Base-by-base conservation (phyloP, 2,797 vertebrate genomes). In the Leptodactylus fallax region DNA sequence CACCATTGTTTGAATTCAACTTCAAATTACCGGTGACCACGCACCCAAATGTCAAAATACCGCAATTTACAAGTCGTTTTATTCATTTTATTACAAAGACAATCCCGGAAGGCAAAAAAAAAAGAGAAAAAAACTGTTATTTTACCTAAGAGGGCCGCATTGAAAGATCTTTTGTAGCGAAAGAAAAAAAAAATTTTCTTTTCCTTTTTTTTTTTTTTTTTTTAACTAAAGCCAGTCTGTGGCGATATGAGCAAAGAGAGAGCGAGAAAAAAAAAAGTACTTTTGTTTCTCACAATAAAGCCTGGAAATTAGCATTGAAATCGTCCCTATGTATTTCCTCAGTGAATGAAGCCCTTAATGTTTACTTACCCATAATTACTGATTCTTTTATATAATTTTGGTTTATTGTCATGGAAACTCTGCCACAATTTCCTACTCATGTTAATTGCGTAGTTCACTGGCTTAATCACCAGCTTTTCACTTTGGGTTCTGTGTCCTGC, bases 321-420 rank as follows among this genome's bases (percentile, higher is more conserved):
- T 89, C 80, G 85, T 49, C 88, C 80, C 85, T 71, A 77, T 69
- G 84, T 83, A 82, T 89, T 86, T 85, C 79, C 79, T 79, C 81
- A 2, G n/a, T 83, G 85, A 86, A 89, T 71, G 85, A 85, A 89
- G 80, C 76, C 85, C 85, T 89, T 89, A 83, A 87, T 89, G 88
- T 89, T 89, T 89, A 87, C 88, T 89, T 89, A 86, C 74, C 88
- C 88, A 17, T 89, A 89, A 89, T 89, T 89, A 89, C 88, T 21
- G 85, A 89, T 89, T 89, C 88, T 89, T 89, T 89, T 89, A 71
- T 86, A 89, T 83, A 72, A 89, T 89, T 89, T 89, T 79, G 74
- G 80, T 86, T 87, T 89, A 89, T 89, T 89, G 88, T 89, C 88
- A 89, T 86, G 88, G 88, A 86, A 89, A 89, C 88, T 89, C 79